Conservation (phyloP, 2,888 invertebrate genomes). For the Agrilus cyanescens region DNA sequence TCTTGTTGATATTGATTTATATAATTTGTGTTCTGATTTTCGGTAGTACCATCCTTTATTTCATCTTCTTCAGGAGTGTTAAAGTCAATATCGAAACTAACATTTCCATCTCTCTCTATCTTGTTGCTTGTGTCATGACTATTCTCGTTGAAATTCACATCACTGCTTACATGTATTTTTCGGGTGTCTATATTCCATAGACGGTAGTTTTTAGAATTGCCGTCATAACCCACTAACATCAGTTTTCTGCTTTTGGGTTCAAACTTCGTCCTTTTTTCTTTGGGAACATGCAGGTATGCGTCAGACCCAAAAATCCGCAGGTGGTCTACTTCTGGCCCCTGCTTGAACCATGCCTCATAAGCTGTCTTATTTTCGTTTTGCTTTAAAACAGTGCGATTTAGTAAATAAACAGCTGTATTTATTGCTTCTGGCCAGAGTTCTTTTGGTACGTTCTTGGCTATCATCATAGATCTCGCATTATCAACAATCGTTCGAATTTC, state of each 20-base stretch:
- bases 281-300: slow-evolving; percentile 13
- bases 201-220: slow-evolving; percentile 14
- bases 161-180: slow-evolving; percentile 14
- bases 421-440: slow-evolving; percentile 28
- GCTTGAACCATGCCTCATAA: slow-evolving; percentile 16
- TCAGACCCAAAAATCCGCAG: slow-evolving; percentile 17
- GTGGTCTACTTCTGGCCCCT: slow-evolving; percentile 14
- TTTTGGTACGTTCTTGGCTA: slow-evolving; percentile 17
- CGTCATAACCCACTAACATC: slow-evolving; percentile 16
- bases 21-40: no score
- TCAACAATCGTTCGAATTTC: slow-evolving; percentile 26
- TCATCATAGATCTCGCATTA: slow-evolving; percentile 24
- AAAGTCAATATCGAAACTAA: neutral
- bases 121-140: slow-evolving; percentile 8
- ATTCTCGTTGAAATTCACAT: no score
- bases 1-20: no score
- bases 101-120: neutral
- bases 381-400: slow-evolving; percentile 19
- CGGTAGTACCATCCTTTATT: no score
- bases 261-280: slow-evolving; percentile 11
- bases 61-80: no score
- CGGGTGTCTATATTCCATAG: slow-evolving; percentile 12
- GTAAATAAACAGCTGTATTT: slow-evolving; percentile 23
- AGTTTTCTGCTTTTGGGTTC: slow-evolving; percentile 11
- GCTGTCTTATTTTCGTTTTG: slow-evolving; percentile 10